Conservation (phyloP, 2,888 invertebrate species). For the Helleia helle region DNA sequence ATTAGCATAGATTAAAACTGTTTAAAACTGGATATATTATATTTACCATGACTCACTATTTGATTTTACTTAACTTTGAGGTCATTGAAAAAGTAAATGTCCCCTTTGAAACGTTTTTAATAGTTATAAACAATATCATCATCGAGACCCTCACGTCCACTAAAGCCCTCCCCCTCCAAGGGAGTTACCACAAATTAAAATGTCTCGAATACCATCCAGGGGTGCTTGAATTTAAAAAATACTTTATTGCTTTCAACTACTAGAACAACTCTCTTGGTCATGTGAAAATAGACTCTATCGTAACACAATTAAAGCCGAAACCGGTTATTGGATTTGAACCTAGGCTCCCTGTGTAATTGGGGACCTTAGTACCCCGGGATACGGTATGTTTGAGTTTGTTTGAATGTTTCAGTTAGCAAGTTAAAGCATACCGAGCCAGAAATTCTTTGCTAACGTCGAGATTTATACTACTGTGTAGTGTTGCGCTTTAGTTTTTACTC, state of each 20-base stretch:
- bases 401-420: constrained; percentile 24
- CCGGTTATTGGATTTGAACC: constrained; percentile 10
- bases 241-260: constrained; percentile 7
- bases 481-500: too few species aligned
- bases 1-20: too few species aligned
- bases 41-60: too few species aligned
- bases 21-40: too few species aligned
- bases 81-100: too few species aligned
- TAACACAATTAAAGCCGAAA: neutral
- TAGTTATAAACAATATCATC: too few species aligned
- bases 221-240: constrained; percentile 9
- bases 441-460: constrained; percentile 27
- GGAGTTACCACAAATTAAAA: constrained; percentile 4
- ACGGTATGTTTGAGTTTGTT: constrained; percentile 20
- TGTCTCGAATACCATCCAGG: constrained; percentile 3
- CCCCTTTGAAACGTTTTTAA: too few species aligned
- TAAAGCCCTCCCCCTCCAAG: too few species aligned
- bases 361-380: constrained; percentile 21
- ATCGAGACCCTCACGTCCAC: too few species aligned
- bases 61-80: too few species aligned
- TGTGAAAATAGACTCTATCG: neutral
- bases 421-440: constrained; percentile 22
- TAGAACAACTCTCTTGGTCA: neutral
- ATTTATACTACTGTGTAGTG: constrained; percentile 25
- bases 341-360: constrained; percentile 14